These are phyloP conservation scores for Drosophila aff. DNA, from an alignment of 1,140 invertebrate genomes.

Conservation along the genomic window DNA sequence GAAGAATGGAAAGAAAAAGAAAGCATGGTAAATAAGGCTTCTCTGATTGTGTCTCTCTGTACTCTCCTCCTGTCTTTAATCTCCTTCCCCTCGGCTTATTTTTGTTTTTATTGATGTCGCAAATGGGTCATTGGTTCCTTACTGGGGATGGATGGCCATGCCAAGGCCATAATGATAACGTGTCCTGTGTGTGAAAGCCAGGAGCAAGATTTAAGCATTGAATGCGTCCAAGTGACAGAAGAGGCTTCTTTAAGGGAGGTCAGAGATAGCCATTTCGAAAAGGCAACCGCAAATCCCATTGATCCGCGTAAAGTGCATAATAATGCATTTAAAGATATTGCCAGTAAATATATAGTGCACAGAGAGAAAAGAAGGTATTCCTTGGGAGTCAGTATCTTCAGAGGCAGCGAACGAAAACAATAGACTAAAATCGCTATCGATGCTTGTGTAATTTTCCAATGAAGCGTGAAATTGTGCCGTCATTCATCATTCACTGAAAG, in stretches of 20 bases:
- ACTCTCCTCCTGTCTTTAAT: background rate
- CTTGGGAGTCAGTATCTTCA: background rate
- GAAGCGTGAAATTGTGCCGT: conserved; percentile 50
- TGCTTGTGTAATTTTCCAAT: conserved; percentile 43
- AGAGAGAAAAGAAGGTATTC: background rate
- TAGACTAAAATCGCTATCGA: background rate
- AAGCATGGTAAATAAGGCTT: conserved; percentile 24
- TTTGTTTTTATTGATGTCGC: conserved; percentile 72
- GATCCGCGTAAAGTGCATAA: conserved; percentile 22
- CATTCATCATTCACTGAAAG: conserved; percentile 31
- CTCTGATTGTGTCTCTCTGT: background rate
- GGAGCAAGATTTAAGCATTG: conserved; percentile 2
- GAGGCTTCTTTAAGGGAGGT: background rate
- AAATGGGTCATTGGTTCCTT: conserved; percentile 51
- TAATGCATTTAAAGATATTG: conserved; percentile 13
- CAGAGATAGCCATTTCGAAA: background rate
- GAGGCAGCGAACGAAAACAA: background rate
- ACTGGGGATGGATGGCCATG: conserved; percentile 14
- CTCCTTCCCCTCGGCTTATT: conserved; percentile 13
- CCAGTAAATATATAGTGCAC: too few relatives aligned
- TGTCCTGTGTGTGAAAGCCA: background rate
- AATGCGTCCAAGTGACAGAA: background rate
- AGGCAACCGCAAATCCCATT: conserved; percentile 39
- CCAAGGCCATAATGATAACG: conserved; percentile 18
- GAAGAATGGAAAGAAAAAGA: background rate